Percentiles rank a stretch among this genome's conserved stretches.
These are phyloP conservation scores for Limnephilus rhombicus DNA, from an alignment of 2,888 invertebrate genomes.

Conservation along the genomic window DNA sequence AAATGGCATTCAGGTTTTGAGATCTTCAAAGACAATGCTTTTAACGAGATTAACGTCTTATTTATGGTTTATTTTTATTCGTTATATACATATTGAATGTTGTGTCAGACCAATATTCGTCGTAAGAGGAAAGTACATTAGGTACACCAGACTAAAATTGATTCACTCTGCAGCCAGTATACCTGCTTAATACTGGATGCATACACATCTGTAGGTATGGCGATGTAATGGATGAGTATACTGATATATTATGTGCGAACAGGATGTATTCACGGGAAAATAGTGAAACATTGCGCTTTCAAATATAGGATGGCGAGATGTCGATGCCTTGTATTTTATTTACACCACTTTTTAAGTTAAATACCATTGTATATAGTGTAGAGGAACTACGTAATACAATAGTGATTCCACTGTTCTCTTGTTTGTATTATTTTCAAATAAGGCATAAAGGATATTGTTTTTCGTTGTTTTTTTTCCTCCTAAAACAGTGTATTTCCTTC, in stretches of 20 bases:
- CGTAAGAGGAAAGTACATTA: background rate
- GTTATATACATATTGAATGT: background rate
- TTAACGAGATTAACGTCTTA: background rate
- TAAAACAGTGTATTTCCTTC: no score
- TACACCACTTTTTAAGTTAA: background rate
- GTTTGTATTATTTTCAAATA: background rate
- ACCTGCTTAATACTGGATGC: background rate
- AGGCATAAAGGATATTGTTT: no score
- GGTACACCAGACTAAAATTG: background rate
- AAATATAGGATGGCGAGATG: background rate
- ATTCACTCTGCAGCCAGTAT: background rate
- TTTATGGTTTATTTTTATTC: no score
- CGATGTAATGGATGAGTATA: background rate
- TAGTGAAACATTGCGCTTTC: background rate
- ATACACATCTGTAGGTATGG: background rate
- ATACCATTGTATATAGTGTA: no score
- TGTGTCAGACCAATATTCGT: background rate
- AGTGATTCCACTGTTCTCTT: background rate
- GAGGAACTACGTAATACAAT: background rate
- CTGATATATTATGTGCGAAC: background rate
- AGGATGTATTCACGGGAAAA: background rate
- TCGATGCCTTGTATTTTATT: background rate
- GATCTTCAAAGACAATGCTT: background rate
- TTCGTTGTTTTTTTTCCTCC: no score
- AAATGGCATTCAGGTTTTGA: background rate